Base-by-base conservation (phyloP, 1,140 invertebrate genomes). In the Lethocerus indicus region DNA sequence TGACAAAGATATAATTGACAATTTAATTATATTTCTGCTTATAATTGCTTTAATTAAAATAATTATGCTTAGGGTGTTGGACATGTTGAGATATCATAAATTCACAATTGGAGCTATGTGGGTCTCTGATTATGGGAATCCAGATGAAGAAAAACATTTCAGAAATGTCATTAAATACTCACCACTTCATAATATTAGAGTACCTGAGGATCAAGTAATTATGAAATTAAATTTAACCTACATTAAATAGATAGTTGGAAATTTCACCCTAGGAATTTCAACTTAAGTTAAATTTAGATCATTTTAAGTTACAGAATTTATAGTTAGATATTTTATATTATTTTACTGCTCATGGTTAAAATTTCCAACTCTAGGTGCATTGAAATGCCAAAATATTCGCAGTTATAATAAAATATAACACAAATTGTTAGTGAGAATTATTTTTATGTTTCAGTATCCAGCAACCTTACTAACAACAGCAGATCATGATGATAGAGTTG, bases 91-190 rank as follows among this genome's bases (percentile, higher is more conserved):
- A 35, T 98, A 91, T 68, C 90, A 98, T 67, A 96, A 96, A 67
- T 98, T 98, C 63, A 98, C 94, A 1, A 93, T 97, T 62, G 95
- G 94, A 1, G 83, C 89, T 66, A 87, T 89, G 25, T 98, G 95
- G 95, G 80, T 80, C 27, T 87, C 89, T 1, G 95, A 99, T 68
- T 99, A 86, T 69, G 95, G 95, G 14, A 84, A 78, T 66, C 80
- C 91, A 1, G 89, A 94, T 55, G 79, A 91, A 52, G 70, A 78
- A 54, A 78, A 88, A 36, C 81, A 96, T 54, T 98, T 97, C 62
- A 70, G 87, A 18, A 87, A 85, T 68, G 64, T 97, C 9, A 72
- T 81, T 24, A 91, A 90, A 67, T 94, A 87, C 68, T 98, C 94
- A 9, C 95, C 95, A 1, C 67, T 98, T 7, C 94, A 99, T 66